These are phyloP conservation scores for Acestrorhynchus altus DNA, from an alignment of 2,797 vertebrate species.

Conservation along the genomic window DNA sequence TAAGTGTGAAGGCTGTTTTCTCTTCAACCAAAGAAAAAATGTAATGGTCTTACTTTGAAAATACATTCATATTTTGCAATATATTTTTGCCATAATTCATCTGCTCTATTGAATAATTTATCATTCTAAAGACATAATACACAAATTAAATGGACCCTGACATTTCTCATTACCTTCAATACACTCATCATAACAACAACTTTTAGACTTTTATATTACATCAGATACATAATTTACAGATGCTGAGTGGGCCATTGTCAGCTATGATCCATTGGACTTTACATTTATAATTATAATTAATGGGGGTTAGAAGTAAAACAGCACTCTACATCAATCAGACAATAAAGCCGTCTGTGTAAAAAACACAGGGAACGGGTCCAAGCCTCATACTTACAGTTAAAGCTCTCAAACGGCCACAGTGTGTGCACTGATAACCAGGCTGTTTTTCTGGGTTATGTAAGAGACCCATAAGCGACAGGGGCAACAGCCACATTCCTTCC, in stretches of 20 bases:
- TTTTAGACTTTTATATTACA: constrained; percentile 5
- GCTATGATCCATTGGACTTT: constrained; percentile 12
- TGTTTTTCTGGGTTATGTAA: constrained; percentile 63
- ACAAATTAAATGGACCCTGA: background rate
- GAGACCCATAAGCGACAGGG: constrained; percentile 41
- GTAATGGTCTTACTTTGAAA: background rate
- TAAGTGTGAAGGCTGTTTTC: too few species aligned
- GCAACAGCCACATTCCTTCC: constrained; percentile 60
- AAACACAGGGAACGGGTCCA: constrained; percentile 32
- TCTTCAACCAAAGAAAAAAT: background rate
- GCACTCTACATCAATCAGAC: constrained; percentile 43
- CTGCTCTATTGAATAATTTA: background rate
- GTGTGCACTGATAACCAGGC: constrained; percentile 46
- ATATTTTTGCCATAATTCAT: background rate
- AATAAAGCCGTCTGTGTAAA: constrained; percentile 17
- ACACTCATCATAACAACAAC: background rate
- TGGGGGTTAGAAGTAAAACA: constrained; percentile 27
- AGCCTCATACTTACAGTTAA: constrained; percentile 56
- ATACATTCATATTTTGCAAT: background rate
- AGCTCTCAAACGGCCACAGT: constrained; percentile 46
- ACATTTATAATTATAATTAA: constrained; percentile 32
- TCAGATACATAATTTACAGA: constrained; percentile 4
- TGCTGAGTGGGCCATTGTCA: constrained; percentile 40
- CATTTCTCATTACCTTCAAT: background rate
- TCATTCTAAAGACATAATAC: background rate